Evolutionary conservation across 1,140 invertebrate species (phyloP).

Genomic region (Drosophila willistoni): DNA sequence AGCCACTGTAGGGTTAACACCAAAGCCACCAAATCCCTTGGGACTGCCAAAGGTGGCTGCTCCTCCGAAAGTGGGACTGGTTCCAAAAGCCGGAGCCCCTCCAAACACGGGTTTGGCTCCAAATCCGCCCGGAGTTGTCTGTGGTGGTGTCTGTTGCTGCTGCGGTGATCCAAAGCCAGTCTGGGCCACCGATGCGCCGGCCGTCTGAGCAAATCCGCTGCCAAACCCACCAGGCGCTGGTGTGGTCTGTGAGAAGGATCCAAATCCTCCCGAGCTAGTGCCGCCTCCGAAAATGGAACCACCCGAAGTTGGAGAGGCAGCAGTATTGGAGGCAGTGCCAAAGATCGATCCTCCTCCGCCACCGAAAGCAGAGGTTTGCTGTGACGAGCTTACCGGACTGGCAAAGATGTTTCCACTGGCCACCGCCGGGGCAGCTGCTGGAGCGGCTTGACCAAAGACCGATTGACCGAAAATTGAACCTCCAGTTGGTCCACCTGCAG

Average conservation of each 20-base stretch:
- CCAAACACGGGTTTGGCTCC: constrained; percentile 76
- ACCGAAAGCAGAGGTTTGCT: constrained; percentile 47
- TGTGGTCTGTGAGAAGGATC: constrained; percentile 76
- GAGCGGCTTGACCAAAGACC: constrained; percentile 55
- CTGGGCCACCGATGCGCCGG: constrained; percentile 66
- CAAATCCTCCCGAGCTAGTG: constrained; percentile 65
- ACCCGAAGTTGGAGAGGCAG: constrained; percentile 40
- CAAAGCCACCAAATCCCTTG: constrained; percentile 84
- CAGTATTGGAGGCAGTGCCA: constrained; percentile 42
- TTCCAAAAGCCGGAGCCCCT: constrained; percentile 83
- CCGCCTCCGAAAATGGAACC: constrained; percentile 76
- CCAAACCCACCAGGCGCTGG: constrained; percentile 52
- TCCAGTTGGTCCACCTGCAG: constrained; percentile 18
- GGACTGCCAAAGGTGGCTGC: constrained; percentile 84
- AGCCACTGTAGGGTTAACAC: constrained; percentile 31
- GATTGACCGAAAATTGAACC: constrained; percentile 68
- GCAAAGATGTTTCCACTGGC: constrained; percentile 59
- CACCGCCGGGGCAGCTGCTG: constrained; percentile 30
- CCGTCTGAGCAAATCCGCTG: constrained; percentile 62
- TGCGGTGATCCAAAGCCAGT: constrained; percentile 83
- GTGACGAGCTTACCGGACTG: constrained; percentile 39
- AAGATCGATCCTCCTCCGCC: constrained; percentile 60
- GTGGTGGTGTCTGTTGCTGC: constrained; percentile 53
- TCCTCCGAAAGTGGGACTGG: constrained; percentile 84
- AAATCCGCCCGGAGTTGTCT: constrained; percentile 50